Conservation (phyloP, 2,888 invertebrate genomes). For the Parnassius orleans region DNA sequence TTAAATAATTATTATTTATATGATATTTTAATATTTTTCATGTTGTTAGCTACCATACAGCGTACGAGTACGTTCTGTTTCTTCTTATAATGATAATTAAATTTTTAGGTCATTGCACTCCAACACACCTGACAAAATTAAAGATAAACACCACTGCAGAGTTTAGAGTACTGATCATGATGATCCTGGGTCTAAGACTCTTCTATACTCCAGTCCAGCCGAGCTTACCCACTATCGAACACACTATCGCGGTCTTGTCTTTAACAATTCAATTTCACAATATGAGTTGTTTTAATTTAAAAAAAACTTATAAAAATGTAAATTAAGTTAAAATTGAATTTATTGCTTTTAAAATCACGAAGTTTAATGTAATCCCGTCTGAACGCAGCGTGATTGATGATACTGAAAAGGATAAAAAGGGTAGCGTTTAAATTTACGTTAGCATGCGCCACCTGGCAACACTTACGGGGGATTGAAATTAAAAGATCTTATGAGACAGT, state of each 20-base stretch:
- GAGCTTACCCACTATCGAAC: slow-evolving; percentile 70
- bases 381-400: slow-evolving; percentile 21
- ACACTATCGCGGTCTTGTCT: too few species aligned
- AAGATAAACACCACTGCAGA: slow-evolving; percentile 88
- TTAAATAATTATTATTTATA: too few species aligned
- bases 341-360: slow-evolving; percentile 18
- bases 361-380: slow-evolving; percentile 19
- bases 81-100: too few species aligned
- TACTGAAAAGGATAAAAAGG: slow-evolving; percentile 21
- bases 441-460: slow-evolving; percentile 13
- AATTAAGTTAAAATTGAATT: slow-evolving; percentile 15
- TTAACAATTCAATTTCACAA: too few species aligned
- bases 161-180: slow-evolving; percentile 99
- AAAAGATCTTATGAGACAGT: neutral
- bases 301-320: neutral
- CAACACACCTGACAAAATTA: too few species aligned
- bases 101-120: too few species aligned
- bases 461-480: slow-evolving; percentile 6
- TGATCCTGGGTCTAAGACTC: slow-evolving; percentile 93
- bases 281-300: neutral
- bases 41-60: too few species aligned
- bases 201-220: slow-evolving; percentile 88
- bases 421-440: slow-evolving; percentile 18
- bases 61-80: too few species aligned
- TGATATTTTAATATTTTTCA: too few species aligned